phyloP scores from a whole-genome alignment of 1,140 invertebrate species.

The Doryteuthis pealeii region DNA sequence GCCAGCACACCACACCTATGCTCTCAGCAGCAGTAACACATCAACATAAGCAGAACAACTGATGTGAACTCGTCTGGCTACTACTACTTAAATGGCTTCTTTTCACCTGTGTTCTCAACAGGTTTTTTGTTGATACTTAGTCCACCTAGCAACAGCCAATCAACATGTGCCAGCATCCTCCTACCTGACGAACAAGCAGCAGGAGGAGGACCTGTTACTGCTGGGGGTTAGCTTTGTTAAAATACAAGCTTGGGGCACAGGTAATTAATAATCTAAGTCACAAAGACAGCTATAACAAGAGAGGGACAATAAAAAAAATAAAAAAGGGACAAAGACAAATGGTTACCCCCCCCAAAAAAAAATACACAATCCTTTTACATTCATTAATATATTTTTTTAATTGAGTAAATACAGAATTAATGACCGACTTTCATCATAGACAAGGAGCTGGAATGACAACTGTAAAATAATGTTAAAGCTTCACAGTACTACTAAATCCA shows the following conservation, averaged over 20 bases:
- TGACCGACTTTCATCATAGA: too few relatives aligned
- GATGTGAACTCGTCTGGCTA: neutral
- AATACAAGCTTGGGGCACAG: neutral
- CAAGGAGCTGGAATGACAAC: too few relatives aligned
- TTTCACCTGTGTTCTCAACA: neutral
- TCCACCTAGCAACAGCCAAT: constrained; percentile 34
- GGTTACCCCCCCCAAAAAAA: too few relatives aligned
- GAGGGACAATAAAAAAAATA: too few relatives aligned
- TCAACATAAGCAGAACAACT: neutral
- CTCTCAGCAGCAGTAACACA: neutral
- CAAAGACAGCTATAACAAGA: neutral
- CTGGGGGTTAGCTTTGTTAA: neutral
- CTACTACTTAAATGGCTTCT: constrained; percentile 6
- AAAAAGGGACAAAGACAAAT: too few relatives aligned
- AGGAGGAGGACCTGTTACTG: neutral
- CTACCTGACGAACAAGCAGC: neutral
- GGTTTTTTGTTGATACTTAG: constrained; percentile 23
- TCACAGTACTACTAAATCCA: too few relatives aligned
- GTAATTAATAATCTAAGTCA: constrained; percentile 10
- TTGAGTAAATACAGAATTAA: too few relatives aligned
- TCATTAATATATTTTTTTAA: too few relatives aligned
- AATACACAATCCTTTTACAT: too few relatives aligned
- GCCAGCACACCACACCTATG: neutral
- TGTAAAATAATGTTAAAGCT: too few relatives aligned
- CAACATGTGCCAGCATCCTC: constrained; percentile 19